A percentile compares a stretch with the other conserved stretches of the same genome.
These are phyloP conservation scores for Paralichthys olivaceus DNA, from an alignment of 2,113 vertebrate genomes.

Conservation along the genomic window DNA sequence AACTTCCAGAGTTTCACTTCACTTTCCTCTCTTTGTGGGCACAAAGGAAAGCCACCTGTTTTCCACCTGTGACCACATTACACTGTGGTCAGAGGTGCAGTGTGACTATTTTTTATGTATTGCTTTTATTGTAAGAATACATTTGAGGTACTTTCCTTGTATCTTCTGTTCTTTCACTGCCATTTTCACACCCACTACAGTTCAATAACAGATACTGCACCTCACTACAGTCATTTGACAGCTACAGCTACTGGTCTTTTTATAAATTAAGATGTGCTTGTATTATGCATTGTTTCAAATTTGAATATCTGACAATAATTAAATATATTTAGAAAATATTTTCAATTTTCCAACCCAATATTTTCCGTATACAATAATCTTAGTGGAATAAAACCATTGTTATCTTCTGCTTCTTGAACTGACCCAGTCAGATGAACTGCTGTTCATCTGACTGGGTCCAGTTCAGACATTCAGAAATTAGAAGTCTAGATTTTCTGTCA, in stretches of 20 bases:
- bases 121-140: no score
- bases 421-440: no score
- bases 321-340: no score
- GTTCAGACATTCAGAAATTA: background rate
- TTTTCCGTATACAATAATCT: background rate
- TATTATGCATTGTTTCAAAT: background rate
- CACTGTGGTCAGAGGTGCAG: background rate
- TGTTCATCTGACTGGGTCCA: conserved; percentile 4
- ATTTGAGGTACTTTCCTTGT: no score
- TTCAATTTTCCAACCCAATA: background rate
- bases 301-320: no score
- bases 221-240: background rate
- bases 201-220: background rate
- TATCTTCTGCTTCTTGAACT: background rate
- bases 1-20: background rate
- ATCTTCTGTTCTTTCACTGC: no score
- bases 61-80: background rate
- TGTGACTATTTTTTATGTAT: no score
- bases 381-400: background rate
- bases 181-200: no score
- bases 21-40: conserved; percentile 9
- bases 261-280: background rate
- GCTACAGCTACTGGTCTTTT: background rate
- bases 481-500: background rate
- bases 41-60: background rate